Evolutionary conservation across 1,140 invertebrate genomes (phyloP), one percentile per base, ranked within the genome.

Genomic region (Dufourea novaeangliae): DNA sequence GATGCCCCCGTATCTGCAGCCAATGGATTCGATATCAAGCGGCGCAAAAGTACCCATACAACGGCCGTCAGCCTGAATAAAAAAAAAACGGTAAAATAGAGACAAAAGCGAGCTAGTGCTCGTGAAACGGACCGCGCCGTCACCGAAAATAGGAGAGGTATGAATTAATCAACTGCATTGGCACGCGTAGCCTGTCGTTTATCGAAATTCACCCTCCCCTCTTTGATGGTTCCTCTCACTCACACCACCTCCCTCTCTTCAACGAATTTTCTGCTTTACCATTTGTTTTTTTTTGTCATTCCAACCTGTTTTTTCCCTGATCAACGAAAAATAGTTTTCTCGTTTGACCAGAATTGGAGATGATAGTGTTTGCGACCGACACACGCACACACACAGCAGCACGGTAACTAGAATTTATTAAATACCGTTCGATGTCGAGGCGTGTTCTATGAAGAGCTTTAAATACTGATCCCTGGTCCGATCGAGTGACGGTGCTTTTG

Each of bases 101-200:
- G 80, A 66, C 44, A 75, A 71, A 46, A 83, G 76, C 63, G 66
- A 52, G 41, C 27, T n/a, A n/a, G 76, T 46, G 72, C 56, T 56
- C 44, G 54, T 34, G 69, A 59, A 63, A 73, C 69, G 76, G 29
- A 39, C 27, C 67, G 63, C 34, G 29, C n/a, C n/a, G n/a, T n/a
- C n/a, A 34, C 44, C 61, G 69, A 79, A 83, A 83, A 79, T 79
- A 64, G 76, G 56, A 52, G 50, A 52, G 50, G 76, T 63, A 83
- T 82, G 82, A 83, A 83, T 83, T 83, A 83, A 83, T 83, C 82
- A 83, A 83, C 69, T 41, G 66, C 56, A 10, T 37, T 46, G 61
- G 41, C 50, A 46, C 59, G 70, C 73, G 52, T 46, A 44, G 59
- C 66, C 59, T 52, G 75, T 64, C 75, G 75, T 73, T 83, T 83